Base-by-base conservation (phyloP, 2,888 invertebrate species). In the Chironomus riparius region DNA sequence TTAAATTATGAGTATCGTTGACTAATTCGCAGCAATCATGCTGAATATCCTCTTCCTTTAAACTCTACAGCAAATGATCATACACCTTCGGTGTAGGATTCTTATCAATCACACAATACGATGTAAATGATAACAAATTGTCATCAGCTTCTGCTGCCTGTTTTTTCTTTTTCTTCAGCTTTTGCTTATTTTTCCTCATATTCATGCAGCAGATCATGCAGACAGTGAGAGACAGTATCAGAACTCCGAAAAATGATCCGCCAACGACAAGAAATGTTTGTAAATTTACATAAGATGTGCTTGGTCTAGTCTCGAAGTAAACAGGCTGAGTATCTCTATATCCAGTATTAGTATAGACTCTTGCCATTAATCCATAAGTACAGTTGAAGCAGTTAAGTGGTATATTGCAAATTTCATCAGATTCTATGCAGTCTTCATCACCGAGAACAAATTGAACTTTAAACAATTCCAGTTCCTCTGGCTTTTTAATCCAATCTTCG, bases 61-160 rank as follows among this genome's bases (percentile, higher is more conserved):
- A 28, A 28, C 2, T n/a, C 10, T 38, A 38, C 38, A 38, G 12
- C 65, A 65, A 21, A 21, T 22, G 22, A 65, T 65, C 65, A 65
- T 18, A 65, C 18, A n/a, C 21, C 12, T 15, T 47, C 22, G 70
- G 56, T 15, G 24, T n/a, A 24, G 71, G 71, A 71, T 50, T 71
- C 15, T 28, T 71, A 71, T 71, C 71, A 28, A 71, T 18, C 13
- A 71, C 71, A 56, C 71, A 71, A 56, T 71, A 71, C 10, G 71
- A 71, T n/a, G 50, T 50, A 56, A 71, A 71, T n/a, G 71, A 71
- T 2, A 71, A 22, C 50, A 71, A 71, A 56, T 50, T 71, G 7
- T 56, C 56, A 7, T 13, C 71, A 24, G 71, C 28, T 71, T 71
- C 71, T 1, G 71, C 71, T 12, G 71, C 28, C 50, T 71, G 22